Conservation (phyloP, 2,888 invertebrate species). For the Erebia palarica region DNA sequence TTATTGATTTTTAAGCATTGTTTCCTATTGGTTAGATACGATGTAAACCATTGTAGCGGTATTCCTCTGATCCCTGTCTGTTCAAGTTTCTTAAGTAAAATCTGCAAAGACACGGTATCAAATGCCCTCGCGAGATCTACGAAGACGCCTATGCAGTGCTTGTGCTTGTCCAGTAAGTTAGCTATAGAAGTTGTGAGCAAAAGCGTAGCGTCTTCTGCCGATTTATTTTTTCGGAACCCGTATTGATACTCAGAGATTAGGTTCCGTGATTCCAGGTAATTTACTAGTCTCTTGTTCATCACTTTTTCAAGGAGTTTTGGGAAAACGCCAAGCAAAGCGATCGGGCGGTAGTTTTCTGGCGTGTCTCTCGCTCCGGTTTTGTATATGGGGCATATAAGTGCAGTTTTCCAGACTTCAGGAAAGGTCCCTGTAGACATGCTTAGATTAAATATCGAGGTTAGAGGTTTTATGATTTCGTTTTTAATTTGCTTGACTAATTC, state of each 20-base stretch:
- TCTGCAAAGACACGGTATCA: slow-evolving; percentile 21
- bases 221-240: slow-evolving; percentile 32
- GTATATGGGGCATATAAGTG: slow-evolving; percentile 26
- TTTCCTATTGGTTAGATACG: slow-evolving; percentile 25
- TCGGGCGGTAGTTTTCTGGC: slow-evolving; percentile 23
- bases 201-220: slow-evolving; percentile 30
- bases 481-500: no score
- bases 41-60: slow-evolving; percentile 24
- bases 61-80: slow-evolving; percentile 26
- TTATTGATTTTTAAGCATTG: slow-evolving; percentile 21
- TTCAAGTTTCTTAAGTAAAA: slow-evolving; percentile 25
- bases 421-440: slow-evolving; percentile 26
- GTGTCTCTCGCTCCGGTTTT: slow-evolving; percentile 28
- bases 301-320: slow-evolving; percentile 16
- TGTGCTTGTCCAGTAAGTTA: slow-evolving; percentile 18
- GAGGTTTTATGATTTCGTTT: no score
- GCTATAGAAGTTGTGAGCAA: slow-evolving; percentile 21
- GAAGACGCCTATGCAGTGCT: slow-evolving; percentile 26
- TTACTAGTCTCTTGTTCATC: slow-evolving; percentile 12
- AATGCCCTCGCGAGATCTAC: slow-evolving; percentile 36
- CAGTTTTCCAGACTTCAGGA: slow-evolving; percentile 29
- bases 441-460: slow-evolving; percentile 22
- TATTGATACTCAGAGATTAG: slow-evolving; percentile 31
- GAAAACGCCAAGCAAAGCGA: slow-evolving; percentile 12
- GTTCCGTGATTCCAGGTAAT: slow-evolving; percentile 27